Percentiles rank a stretch among this genome's conserved stretches.
Conservation (phyloP, 2,888 invertebrate species). For the Lampropteryx suffumata region DNA sequence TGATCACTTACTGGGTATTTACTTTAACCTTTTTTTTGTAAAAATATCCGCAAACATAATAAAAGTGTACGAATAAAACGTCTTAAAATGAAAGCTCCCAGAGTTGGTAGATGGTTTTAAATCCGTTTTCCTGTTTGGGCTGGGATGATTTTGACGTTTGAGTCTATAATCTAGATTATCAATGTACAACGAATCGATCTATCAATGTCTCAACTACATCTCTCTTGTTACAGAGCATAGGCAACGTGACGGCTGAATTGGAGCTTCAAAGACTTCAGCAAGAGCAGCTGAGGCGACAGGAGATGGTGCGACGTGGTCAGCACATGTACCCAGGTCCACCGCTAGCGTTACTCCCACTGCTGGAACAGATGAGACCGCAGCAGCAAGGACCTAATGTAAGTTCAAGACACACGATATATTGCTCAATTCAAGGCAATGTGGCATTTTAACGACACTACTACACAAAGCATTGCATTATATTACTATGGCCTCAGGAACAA, state of each 20-base stretch:
- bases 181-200: too few species aligned
- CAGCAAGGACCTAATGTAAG: constrained; percentile 71
- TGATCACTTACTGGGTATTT: constrained; percentile 19
- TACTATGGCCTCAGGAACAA: too few species aligned
- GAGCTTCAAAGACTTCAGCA: constrained; percentile 88
- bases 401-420: constrained; percentile 7
- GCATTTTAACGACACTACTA: too few species aligned
- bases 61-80: not conserved
- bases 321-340: constrained; percentile 83
- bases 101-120: too few species aligned
- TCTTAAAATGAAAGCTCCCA: too few species aligned
- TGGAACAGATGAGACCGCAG: constrained; percentile 84
- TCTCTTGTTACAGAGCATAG: constrained; percentile 66
- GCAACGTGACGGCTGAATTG: constrained; percentile 78
- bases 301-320: constrained; percentile 74
- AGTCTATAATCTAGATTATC: too few species aligned
- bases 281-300: constrained; percentile 84
- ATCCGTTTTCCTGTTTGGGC: too few species aligned
- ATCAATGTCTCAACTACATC: not conserved
- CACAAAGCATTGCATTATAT: too few species aligned
- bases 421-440: too few species aligned
- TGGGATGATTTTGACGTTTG: too few species aligned
- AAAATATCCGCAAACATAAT: not conserved
- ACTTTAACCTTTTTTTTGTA: not conserved
- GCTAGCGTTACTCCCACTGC: constrained; percentile 87